Evolutionary conservation across 2,113 vertebrate genomes (phyloP).

Genomic region (Amblyornis subalaris): DNA sequence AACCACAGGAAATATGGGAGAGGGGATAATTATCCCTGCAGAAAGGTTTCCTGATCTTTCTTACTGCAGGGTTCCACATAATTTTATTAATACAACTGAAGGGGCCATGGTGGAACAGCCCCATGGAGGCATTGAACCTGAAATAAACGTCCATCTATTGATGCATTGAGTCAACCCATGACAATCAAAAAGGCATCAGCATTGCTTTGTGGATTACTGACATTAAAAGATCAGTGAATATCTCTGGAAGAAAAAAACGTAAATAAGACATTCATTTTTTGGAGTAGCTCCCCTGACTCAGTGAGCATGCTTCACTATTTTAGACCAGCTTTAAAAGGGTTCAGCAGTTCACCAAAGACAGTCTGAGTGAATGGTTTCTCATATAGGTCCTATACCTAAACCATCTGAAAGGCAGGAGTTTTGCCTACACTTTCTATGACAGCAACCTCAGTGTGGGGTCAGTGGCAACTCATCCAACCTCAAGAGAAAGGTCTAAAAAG

Average conservation of each 20-base stretch:
- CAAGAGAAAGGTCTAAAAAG: neutral
- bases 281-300: neutral
- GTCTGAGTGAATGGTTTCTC: neutral
- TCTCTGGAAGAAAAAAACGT: neutral
- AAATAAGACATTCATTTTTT: neutral
- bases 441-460: neutral
- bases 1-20: neutral
- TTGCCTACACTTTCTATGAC: accelerated
- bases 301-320: neutral
- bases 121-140: neutral
- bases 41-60: neutral
- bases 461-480: neutral
- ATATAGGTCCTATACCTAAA: neutral
- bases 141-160: neutral
- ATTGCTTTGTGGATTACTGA: neutral
- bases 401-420: neutral
- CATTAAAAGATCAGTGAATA: neutral
- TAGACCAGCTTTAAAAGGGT: neutral
- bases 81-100: neutral
- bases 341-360: neutral
- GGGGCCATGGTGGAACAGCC: neutral
- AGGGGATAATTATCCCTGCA: neutral
- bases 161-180: neutral
- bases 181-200: neutral
- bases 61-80: neutral